These are phyloP conservation scores for Emydura subglobosa DNA, from an alignment of 2,113 vertebrate genomes.

Conservation along the genomic window DNA sequence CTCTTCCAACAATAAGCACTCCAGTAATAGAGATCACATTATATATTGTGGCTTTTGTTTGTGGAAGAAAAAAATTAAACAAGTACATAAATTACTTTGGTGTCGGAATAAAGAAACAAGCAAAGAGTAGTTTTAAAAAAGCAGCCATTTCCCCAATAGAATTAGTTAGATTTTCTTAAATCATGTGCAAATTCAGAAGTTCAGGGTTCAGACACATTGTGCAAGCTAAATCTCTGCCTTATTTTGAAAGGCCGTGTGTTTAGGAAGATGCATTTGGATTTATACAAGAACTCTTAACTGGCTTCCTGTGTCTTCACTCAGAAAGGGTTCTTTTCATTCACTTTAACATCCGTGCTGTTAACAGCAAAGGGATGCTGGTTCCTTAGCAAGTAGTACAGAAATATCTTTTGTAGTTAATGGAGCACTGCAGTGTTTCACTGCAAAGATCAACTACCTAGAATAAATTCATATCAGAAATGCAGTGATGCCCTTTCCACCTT, in stretches of 20 bases:
- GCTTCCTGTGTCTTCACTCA: conserved; percentile 35
- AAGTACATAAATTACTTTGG: conserved; percentile 72
- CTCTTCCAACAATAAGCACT: conserved; percentile 57
- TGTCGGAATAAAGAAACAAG: conserved; percentile 64
- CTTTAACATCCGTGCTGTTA: not conserved
- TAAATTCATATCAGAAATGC: not conserved
- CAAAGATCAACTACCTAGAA: fast-evolving
- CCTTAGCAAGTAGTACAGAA: not conserved
- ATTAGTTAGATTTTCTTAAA: conserved; percentile 60
- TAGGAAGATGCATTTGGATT: conserved; percentile 59
- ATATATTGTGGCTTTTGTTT: conserved; percentile 74
- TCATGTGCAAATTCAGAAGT: conserved; percentile 69
- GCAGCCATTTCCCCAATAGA: not conserved
- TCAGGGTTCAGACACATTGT: conserved; percentile 65
- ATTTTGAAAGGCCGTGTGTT: not conserved
- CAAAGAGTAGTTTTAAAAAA: not conserved
- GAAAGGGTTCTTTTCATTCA: not conserved
- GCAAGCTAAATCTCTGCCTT: conserved; percentile 57
- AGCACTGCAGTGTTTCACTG: not conserved
- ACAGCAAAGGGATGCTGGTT: not conserved
- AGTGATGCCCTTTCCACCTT: fast-evolving
- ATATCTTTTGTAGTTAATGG: not conserved
- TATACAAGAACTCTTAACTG: conserved; percentile 51
- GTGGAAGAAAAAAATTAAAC: conserved; percentile 74
- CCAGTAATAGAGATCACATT: conserved; percentile 53